These are phyloP conservation scores for Mormyrops boulengeri DNA, from an alignment of 2,797 vertebrate species.

Conservation along the genomic window DNA sequence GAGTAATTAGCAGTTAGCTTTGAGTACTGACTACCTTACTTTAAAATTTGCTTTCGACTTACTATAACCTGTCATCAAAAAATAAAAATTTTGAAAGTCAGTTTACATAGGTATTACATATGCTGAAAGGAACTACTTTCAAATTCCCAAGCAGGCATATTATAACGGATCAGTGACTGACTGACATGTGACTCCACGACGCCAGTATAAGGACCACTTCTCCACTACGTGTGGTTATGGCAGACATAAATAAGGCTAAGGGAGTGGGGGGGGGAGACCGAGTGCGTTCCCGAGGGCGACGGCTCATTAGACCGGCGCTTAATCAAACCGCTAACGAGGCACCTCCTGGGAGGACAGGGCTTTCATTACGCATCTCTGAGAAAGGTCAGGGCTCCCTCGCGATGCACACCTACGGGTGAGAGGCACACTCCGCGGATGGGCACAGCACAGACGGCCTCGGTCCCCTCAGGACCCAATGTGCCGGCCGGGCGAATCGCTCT, in stretches of 20 bases:
- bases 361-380: constrained; percentile 33
- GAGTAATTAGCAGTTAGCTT: background rate
- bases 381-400: constrained; percentile 35
- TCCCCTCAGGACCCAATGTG: background rate
- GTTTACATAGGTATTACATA: background rate
- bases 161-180: background rate
- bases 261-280: background rate
- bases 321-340: constrained; percentile 32
- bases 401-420: background rate
- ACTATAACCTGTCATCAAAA: no score
- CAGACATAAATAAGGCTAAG: background rate
- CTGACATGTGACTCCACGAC: background rate
- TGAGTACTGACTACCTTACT: background rate
- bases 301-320: constrained; percentile 25
- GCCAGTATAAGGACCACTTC: background rate
- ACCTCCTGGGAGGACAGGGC: constrained; percentile 22
- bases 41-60: background rate
- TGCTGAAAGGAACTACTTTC: no score
- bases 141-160: background rate
- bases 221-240: background rate
- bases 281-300: background rate
- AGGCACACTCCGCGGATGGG: background rate
- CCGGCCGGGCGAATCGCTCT: background rate
- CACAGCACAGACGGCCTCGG: background rate
- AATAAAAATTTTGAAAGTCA: background rate